phyloP scores from a whole-genome alignment of 2,888 invertebrate genomes.

The Lasioglossum oenotherae region DNA sequence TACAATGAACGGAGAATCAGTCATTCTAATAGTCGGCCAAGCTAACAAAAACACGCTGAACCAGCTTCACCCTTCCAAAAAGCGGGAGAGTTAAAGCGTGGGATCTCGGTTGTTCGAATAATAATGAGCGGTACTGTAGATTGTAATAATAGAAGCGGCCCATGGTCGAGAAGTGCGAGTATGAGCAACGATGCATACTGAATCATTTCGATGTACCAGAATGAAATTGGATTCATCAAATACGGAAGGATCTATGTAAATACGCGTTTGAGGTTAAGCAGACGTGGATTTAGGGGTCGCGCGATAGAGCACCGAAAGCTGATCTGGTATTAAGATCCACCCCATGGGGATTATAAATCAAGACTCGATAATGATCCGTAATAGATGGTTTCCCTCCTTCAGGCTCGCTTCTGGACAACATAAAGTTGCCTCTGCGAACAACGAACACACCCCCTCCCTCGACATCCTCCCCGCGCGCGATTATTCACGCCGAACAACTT shows the following conservation, averaged over 20 bases:
- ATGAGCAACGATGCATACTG: background rate
- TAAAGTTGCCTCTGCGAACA: conserved; percentile 44
- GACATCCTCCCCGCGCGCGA: conserved; percentile 69
- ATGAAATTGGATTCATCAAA: conserved; percentile 11
- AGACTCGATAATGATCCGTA: conserved; percentile 77
- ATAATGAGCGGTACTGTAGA: background rate
- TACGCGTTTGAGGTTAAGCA: conserved; percentile 19
- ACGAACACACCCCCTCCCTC: conserved; percentile 9
- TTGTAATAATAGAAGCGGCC: background rate
- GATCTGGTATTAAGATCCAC: conserved; percentile 49
- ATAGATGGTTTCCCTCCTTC: conserved; percentile 64
- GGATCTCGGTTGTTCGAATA: background rate
- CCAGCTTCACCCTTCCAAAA: background rate
- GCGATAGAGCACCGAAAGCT: conserved; percentile 52
- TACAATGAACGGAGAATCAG: background rate
- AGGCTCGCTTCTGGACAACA: conserved; percentile 33
- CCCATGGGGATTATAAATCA: conserved; percentile 74
- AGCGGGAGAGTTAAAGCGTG: background rate
- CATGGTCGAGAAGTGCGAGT: background rate
- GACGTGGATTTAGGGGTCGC: conserved; percentile 39
- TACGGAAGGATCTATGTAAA: background rate
- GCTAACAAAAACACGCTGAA: background rate
- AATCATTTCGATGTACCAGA: background rate
- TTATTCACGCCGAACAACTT: conserved; percentile 77
- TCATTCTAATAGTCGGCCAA: background rate